Evolutionary conservation across 92 coral and sea anemone species (phyloP).

Genomic region (Epizoanthus illoricatus): DNA sequence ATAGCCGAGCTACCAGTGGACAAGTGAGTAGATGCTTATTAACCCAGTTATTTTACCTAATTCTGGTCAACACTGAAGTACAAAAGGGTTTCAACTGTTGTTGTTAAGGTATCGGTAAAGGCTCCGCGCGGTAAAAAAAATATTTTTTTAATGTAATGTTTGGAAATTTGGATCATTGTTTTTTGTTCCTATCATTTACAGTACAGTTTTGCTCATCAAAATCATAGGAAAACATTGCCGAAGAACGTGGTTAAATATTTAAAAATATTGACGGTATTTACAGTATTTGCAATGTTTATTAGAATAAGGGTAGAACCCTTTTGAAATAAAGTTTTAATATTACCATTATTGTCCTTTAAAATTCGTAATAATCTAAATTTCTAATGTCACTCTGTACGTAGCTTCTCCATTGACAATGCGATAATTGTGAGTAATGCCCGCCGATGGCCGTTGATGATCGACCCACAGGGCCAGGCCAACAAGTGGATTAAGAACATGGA

Average conservation of each 20-base stretch:
- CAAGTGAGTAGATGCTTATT: constrained; percentile 56
- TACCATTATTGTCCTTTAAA: too few relatives aligned
- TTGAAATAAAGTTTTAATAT: neutral
- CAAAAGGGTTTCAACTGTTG: neutral
- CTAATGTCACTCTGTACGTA: constrained; percentile 13
- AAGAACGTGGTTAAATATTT: too few relatives aligned
- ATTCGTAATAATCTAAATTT: neutral
- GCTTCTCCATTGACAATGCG: constrained; percentile 98
- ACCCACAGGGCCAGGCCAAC: constrained; percentile 99
- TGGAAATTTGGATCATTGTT: too few relatives aligned
- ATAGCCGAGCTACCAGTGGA: constrained; percentile 97
- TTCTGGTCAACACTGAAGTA: neutral
- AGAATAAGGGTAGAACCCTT: too few relatives aligned
- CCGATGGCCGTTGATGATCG: constrained; percentile 97
- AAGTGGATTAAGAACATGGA: constrained; percentile 99
- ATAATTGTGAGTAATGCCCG: constrained; percentile 91
- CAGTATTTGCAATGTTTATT: too few relatives aligned
- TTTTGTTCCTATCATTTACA: too few relatives aligned
- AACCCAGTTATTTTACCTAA: neutral
- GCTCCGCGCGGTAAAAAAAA: too few relatives aligned
- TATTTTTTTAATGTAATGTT: too few relatives aligned
- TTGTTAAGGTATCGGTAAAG: too few relatives aligned
- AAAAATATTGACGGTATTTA: too few relatives aligned
- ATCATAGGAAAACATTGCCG: too few relatives aligned
- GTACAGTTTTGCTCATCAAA: too few relatives aligned